Conservation (phyloP, 2,888 invertebrate species). For the Chrysolina oricalcia region DNA sequence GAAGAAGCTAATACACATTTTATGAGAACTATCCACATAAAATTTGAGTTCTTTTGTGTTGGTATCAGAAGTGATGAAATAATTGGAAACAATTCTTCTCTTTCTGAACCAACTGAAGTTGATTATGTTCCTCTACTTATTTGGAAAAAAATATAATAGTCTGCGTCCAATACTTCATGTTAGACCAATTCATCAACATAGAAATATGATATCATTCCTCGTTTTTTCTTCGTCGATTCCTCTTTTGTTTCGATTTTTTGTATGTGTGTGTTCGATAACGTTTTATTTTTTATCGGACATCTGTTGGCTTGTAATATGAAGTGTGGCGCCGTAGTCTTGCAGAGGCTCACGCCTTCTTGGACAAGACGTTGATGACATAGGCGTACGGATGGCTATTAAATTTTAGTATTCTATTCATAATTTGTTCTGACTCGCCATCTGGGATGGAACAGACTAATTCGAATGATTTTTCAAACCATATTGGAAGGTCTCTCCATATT, state of each 20-base stretch:
- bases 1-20: no score
- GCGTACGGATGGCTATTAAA: background rate
- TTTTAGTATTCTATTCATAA: no score
- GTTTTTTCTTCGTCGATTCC: constrained; percentile 6
- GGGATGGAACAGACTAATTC: no score
- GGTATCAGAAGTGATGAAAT: no score
- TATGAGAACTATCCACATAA: no score
- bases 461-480: no score
- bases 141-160: background rate
- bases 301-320: constrained; percentile 22
- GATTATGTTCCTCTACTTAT: background rate
- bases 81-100: no score
- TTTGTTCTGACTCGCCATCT: no score
- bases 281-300: constrained; percentile 24
- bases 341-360: constrained; percentile 12
- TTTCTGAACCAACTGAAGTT: background rate
- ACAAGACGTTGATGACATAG: background rate
- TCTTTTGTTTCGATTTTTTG: constrained; percentile 9
- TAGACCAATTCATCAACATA: constrained; percentile 13
- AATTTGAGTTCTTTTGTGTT: no score
- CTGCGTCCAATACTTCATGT: background rate
- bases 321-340: constrained; percentile 18
- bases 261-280: constrained; percentile 23
- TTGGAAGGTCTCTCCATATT: no score
- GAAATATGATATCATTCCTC: constrained; percentile 17